Evolutionary conservation across 2,113 vertebrate genomes (phyloP), one percentile per base, ranked within the genome.

Genomic region (Bos javanicus): DNA sequence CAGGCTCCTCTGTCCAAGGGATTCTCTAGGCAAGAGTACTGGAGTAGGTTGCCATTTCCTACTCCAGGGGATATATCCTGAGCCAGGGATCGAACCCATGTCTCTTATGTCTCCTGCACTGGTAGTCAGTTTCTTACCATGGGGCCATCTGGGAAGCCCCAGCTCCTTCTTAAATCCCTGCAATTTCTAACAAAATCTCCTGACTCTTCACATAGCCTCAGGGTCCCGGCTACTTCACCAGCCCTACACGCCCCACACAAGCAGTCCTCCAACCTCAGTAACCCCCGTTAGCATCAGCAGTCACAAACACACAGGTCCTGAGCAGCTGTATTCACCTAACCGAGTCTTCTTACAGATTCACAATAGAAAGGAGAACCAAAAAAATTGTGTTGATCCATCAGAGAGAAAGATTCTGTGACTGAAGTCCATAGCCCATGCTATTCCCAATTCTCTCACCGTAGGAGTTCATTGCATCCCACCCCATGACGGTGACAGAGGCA

Each of bases 121-220:
- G 71, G 23, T 36, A 76, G 36, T 26, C 12, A 12, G 11, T 43
- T 76, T 23, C 6, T 43, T 14, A 76, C 36, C 12, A 43, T 43
- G 36, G 71, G 36, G 23, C 36, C 36, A 26, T 23, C 71, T 25
- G 36, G 71, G 71, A 43, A 76, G 71, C 23, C 16, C 26, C 43
- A 50, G 25, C 15, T 52, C 10, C 83, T 86, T 48, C 46, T 78
- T 28, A 39, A 87, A 96, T 21, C 30, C 36, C 46, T 12, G 33
- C 21, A 46, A 11, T 21, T 4, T 57, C 21, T 26, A 23, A 43
- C 2, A 76, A 25, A 54, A 56, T 4, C 0, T 26, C 6, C 0
- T 0, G 14, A 11, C 64, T 56, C 39, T 36, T 21, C 30, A 48
- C 60, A 10, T 3, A 48, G 54, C 23, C 17, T 36, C 19, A 9